A percentile compares a stretch with the other conserved stretches of the same genome.
Conservation (phyloP, 2,113 vertebrate species). For the Callaeas wilsoni region DNA sequence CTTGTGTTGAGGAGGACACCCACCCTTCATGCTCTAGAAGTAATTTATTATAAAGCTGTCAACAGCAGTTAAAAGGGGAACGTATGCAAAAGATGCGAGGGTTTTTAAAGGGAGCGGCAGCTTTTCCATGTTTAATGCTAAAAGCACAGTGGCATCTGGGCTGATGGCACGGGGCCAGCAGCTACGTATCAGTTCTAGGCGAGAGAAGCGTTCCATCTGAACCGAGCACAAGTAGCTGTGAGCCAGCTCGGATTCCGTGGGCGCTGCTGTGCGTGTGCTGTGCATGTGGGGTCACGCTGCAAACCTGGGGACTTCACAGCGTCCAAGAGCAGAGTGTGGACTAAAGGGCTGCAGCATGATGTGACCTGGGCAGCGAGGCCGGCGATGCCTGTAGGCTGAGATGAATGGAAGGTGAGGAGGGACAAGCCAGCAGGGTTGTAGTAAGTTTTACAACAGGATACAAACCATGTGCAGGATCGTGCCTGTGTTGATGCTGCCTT, state of each 20-base stretch:
- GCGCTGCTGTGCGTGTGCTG: neutral
- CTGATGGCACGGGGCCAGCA: neutral
- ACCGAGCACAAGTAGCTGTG: neutral
- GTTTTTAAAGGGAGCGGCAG: neutral
- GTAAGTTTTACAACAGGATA: neutral
- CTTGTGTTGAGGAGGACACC: neutral
- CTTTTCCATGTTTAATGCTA: neutral
- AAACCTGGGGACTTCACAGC: neutral
- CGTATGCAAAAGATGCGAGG: neutral
- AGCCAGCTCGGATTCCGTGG: neutral
- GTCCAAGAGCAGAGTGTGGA: neutral
- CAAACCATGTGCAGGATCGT: neutral
- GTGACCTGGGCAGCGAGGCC: neutral
- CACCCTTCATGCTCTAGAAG: neutral
- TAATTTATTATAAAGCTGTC: neutral
- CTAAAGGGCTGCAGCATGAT: neutral
- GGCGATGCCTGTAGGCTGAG: neutral
- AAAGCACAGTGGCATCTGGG: neutral
- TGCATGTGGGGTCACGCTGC: neutral
- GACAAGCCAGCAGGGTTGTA: neutral
- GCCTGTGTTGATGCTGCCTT: neutral
- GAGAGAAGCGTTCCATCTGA: neutral
- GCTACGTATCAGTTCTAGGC: neutral
- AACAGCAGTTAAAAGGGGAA: neutral
- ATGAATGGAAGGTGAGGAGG: neutral